Evolutionary conservation across 2,797 vertebrate genomes (phyloP).

Genomic region (Muraenolepis orangiensis): DNA sequence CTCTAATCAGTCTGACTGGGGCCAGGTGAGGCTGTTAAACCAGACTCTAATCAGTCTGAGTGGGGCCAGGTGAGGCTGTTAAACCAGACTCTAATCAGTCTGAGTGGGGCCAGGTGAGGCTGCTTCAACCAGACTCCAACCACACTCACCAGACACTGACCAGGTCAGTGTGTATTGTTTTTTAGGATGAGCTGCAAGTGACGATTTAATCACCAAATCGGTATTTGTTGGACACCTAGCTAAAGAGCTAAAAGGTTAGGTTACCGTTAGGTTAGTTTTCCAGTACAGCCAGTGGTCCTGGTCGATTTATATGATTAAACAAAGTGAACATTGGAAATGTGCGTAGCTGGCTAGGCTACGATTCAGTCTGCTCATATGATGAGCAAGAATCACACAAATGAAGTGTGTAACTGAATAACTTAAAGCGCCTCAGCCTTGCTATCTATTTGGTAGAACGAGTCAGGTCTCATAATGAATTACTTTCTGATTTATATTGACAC

Average conservation of each 20-base stretch:
- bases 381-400: background rate
- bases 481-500: background rate
- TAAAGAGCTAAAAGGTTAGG: background rate
- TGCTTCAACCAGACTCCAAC: too few relatives aligned
- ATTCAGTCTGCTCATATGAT: background rate
- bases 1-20: too few relatives aligned
- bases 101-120: too few relatives aligned
- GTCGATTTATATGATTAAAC: background rate
- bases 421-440: background rate
- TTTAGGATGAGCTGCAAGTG: constrained; percentile 5
- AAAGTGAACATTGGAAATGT: background rate
- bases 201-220: background rate
- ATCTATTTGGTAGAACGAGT: background rate
- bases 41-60: too few relatives aligned
- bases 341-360: background rate
- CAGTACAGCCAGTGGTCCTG: background rate
- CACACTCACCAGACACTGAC: too few relatives aligned
- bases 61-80: too few relatives aligned
- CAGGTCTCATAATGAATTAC: background rate
- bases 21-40: too few relatives aligned
- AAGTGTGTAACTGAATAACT: background rate
- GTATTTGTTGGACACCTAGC: background rate
- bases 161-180: too few relatives aligned
- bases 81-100: too few relatives aligned
- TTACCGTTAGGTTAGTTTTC: background rate